Evolutionary conservation across 37 sponge, comb jelly and placozoan species (phyloP).

Genomic region (Mnemiopsis leidyi): DNA sequence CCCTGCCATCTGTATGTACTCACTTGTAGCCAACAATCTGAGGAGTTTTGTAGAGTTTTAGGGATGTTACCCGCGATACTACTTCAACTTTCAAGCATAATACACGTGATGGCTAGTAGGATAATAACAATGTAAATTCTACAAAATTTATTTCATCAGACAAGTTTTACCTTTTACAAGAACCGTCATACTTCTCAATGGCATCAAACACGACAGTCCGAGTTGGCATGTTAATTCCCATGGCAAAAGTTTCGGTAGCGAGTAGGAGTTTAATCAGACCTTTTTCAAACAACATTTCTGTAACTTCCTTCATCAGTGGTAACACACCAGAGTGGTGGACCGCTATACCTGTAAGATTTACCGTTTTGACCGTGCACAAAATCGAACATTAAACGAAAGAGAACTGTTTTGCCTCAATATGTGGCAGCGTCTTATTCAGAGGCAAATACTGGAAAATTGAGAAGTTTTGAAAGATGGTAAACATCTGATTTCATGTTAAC

Average conservation of each 20-base stretch:
- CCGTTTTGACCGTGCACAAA: too few relatives aligned
- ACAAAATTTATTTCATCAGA: too few relatives aligned
- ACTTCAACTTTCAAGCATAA: too few relatives aligned
- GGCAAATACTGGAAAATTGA: too few relatives aligned
- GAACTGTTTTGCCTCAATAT: too few relatives aligned
- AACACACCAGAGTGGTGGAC: conserved; percentile 98
- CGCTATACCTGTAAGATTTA: conserved; percentile 75
- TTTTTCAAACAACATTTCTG: conserved; percentile 54
- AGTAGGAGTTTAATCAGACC: conserved; percentile 69
- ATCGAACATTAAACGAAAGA: too few relatives aligned
- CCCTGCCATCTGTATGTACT: conserved; percentile 99
- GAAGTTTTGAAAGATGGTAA: neutral
- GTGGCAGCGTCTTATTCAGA: too few relatives aligned
- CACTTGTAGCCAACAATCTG: conserved; percentile 66
- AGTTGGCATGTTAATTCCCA: conserved; percentile 99
- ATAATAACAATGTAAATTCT: too few relatives aligned
- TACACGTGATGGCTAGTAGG: too few relatives aligned
- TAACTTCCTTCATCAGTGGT: conserved; percentile 94
- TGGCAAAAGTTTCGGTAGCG: conserved; percentile 99
- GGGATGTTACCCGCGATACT: too few relatives aligned
- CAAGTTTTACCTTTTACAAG: conserved; percentile 65
- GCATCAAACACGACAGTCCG: conserved; percentile 95
- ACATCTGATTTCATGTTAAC: neutral
- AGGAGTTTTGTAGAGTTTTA: too few relatives aligned
- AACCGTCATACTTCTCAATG: conserved; percentile 85